These are phyloP conservation scores for Sinocyclocheilus grahami DNA, from an alignment of 2,113 vertebrate genomes.

Conservation along the genomic window DNA sequence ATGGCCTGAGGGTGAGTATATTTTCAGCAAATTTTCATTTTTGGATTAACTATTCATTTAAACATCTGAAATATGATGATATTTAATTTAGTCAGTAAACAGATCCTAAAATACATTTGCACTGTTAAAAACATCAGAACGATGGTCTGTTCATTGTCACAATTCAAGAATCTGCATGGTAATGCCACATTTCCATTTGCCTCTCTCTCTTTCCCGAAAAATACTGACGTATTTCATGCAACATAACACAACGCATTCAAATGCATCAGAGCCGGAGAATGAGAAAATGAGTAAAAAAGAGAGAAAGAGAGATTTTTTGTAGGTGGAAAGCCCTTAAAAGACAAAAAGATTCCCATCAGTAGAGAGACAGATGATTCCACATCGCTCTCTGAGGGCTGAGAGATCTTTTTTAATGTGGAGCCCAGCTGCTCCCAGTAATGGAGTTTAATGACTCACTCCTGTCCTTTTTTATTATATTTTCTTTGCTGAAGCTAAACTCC, in stretches of 20 bases:
- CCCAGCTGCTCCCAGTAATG: constrained; percentile 55
- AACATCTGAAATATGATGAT: too few relatives aligned
- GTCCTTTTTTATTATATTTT: constrained; percentile 26
- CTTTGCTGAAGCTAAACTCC: constrained; percentile 34
- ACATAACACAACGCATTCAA: not conserved
- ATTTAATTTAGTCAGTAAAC: too few relatives aligned
- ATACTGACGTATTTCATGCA: constrained; percentile 2
- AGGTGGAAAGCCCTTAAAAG: constrained; percentile 44
- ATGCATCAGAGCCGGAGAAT: not conserved
- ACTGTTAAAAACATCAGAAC: too few relatives aligned
- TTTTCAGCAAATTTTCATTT: too few relatives aligned
- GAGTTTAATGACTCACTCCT: constrained; percentile 45
- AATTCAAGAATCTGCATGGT: not conserved
- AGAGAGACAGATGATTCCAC: constrained; percentile 31
- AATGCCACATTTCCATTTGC: not conserved
- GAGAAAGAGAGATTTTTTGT: constrained; percentile 47
- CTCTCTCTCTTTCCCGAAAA: not conserved
- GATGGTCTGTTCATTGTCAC: too few relatives aligned
- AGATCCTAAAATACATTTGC: too few relatives aligned
- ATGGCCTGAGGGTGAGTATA: too few relatives aligned
- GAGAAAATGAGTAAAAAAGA: not conserved
- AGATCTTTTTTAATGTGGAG: constrained; percentile 38
- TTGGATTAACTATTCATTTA: too few relatives aligned
- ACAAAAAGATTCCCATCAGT: constrained; percentile 41
- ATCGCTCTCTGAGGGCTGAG: not conserved